Evolutionary conservation across 2,797 vertebrate genomes (phyloP).

Genomic region (Cyclura pinguis): DNA sequence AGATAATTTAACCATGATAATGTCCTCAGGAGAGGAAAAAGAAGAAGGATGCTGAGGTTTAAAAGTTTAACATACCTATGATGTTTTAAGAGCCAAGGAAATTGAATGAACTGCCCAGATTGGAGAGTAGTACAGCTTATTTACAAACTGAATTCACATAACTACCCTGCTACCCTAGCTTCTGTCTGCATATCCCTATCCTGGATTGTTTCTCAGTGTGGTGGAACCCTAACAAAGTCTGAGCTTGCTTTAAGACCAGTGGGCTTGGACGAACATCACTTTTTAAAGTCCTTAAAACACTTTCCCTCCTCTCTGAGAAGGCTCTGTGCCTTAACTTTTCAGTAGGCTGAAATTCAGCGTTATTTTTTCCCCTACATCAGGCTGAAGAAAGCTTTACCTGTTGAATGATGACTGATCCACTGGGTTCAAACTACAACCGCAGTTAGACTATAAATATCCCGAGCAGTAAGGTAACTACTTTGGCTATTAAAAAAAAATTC

Average conservation of each 20-base stretch:
- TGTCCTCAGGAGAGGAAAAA: too few species aligned
- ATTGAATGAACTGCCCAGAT: too few species aligned
- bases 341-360: neutral
- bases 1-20: too few species aligned
- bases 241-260: neutral
- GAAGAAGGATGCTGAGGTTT: too few species aligned
- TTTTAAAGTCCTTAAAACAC: neutral
- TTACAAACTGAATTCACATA: neutral
- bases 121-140: neutral
- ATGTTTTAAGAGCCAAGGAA: too few species aligned
- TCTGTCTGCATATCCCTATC: neutral
- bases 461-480: too few species aligned
- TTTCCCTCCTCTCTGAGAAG: too few species aligned
- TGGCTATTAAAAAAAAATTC: neutral
- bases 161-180: neutral
- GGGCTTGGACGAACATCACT: neutral
- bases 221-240: neutral
- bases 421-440: neutral
- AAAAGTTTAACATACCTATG: too few species aligned
- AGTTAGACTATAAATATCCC: neutral
- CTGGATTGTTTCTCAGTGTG: neutral
- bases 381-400: neutral
- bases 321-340: neutral
- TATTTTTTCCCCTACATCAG: too few species aligned
- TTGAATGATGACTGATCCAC: neutral